A percentile compares a stretch with the other conserved stretches of the same genome.
These are phyloP conservation scores for Ochotona princeps DNA, from an alignment of 2,113 vertebrate species.

Conservation along the genomic window DNA sequence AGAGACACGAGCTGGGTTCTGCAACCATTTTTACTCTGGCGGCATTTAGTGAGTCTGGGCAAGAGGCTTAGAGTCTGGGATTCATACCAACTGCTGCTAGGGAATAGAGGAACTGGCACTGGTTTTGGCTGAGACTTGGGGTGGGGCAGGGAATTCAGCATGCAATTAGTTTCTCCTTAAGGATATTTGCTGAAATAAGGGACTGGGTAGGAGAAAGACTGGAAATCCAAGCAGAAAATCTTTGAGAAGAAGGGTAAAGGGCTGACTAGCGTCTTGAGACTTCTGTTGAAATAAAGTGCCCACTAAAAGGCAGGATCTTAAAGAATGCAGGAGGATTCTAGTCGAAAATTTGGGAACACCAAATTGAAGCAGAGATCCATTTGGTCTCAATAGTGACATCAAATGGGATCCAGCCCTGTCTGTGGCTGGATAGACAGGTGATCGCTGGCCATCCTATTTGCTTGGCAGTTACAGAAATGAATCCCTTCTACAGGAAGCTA, in stretches of 20 bases:
- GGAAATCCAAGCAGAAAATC: neutral
- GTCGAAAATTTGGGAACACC: neutral
- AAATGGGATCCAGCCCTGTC: neutral
- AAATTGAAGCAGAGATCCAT: neutral
- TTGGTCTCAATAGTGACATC: neutral
- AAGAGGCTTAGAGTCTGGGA: conserved; percentile 14
- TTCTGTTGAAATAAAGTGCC: neutral
- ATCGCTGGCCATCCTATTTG: neutral
- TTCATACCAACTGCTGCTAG: conserved; percentile 20
- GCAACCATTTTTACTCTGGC: neutral
- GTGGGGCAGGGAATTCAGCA: neutral
- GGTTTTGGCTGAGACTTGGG: neutral
- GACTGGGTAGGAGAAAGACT: neutral
- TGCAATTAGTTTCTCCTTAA: neutral
- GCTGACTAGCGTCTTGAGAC: neutral
- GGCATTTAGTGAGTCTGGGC: neutral
- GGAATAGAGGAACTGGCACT: conserved; percentile 1
- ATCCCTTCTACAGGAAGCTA: neutral
- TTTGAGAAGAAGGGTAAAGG: neutral
- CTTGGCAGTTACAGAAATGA: neutral
- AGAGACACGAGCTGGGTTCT: neutral
- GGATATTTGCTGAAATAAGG: conserved; percentile 3
- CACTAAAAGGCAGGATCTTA: neutral
- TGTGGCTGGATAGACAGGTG: neutral
- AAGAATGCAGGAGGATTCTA: neutral